Base-by-base conservation (phyloP, 2,888 invertebrate genomes). In the Eupithecia subfuscata region DNA sequence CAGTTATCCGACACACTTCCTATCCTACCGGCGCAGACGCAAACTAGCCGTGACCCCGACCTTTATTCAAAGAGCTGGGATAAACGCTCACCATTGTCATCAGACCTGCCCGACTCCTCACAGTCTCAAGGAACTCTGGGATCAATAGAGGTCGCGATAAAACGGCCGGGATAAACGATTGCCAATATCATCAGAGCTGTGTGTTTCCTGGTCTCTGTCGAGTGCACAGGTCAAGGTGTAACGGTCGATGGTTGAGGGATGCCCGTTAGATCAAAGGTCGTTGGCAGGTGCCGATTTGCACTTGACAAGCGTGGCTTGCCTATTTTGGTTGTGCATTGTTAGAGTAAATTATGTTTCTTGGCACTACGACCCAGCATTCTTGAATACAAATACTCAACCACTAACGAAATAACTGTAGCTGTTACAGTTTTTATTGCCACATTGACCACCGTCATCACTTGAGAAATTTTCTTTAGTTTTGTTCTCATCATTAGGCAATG, bases 221-320 rank as follows among this genome's bases (percentile, higher is more conserved):
- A 56, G 72, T 81, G 68, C 43, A 68, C 16, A 68, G 84, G 82
- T 78, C 81, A 73, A 64, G 78, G 77, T 79, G 75, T 63, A 76
- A 18, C 75, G 79, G 82, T 67, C 72, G 80, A 78, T 80, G 43
- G 78, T 73, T 80, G 81, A 87, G 88, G 92, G 90, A 89, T 89
- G 88, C 88, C 92, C 93, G 94, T 93, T 94, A 94, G 90, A 83
- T 82, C 83, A 75, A 89, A 86, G 94, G 93, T 93, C 94, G 91
- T 90, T 91, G 90, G 87, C 94, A 94, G 92, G 94, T 94, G 94
- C 88, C 89, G 91, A 92, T 92, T 91, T 89, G 88, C 88, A 88
- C 91, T 92, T 92, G 94, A 92, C 90, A 90, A 89, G 90, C 91
- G 86, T 87, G 88, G 83, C 85, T 90, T 88, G 88, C 92, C 92